These are phyloP conservation scores for Heliothis subflexa DNA, from an alignment of 1,140 invertebrate species.

Conservation along the genomic window DNA sequence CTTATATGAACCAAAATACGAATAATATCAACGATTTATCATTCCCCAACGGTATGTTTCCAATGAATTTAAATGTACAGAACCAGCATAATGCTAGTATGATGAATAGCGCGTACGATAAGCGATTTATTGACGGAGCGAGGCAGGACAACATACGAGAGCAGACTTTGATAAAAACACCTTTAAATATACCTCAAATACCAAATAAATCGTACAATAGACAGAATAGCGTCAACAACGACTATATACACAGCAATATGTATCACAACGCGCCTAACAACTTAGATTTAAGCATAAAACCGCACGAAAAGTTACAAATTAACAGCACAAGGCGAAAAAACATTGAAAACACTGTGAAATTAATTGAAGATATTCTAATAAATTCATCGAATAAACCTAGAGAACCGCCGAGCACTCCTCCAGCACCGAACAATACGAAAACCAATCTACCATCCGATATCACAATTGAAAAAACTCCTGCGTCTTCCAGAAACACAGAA, in stretches of 20 bases:
- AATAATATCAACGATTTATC: slow-evolving; percentile 52
- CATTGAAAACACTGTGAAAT: slow-evolving; percentile 75
- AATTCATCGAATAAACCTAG: slow-evolving; percentile 59
- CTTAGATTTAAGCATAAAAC: slow-evolving; percentile 60
- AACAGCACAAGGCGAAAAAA: slow-evolving; percentile 67
- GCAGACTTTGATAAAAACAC: slow-evolving; percentile 57
- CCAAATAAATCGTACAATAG: slow-evolving; percentile 57
- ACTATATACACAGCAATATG: slow-evolving; percentile 55
- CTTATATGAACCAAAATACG: slow-evolving; percentile 60
- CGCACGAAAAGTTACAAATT: slow-evolving; percentile 46
- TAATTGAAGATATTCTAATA: slow-evolving; percentile 78
- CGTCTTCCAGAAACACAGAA: background rate
- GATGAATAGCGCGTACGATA: slow-evolving; percentile 56
- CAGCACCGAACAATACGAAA: background rate
- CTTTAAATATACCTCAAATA: slow-evolving; percentile 70
- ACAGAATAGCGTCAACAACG: slow-evolving; percentile 48
- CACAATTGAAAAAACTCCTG: background rate
- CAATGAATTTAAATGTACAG: slow-evolving; percentile 72
- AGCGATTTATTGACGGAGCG: slow-evolving; percentile 30
- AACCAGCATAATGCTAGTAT: slow-evolving; percentile 55
- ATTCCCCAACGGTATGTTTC: slow-evolving; percentile 71
- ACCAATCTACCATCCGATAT: background rate
- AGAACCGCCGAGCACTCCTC: background rate
- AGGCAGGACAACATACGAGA: slow-evolving; percentile 49
- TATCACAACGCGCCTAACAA: slow-evolving; percentile 43